Percentiles rank a stretch among this genome's conserved stretches.
Conservation (phyloP, 2,888 invertebrate genomes). For the Teleogryllus oceanicus region DNA sequence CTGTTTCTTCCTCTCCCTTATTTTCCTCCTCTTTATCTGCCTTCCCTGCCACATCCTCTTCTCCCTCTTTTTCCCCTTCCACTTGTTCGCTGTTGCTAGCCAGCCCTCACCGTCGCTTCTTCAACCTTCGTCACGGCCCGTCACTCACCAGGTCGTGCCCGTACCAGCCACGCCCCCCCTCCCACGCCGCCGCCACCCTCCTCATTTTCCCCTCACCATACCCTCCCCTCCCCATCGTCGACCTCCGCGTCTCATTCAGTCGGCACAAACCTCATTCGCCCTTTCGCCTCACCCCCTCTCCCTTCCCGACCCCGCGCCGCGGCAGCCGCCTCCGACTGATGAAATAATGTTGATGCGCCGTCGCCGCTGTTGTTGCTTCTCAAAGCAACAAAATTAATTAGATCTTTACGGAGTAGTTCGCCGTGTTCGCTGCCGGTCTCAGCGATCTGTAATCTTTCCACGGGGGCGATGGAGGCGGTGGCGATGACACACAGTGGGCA, state of each 20-base stretch:
- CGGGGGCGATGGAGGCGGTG: neutral
- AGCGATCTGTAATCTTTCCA: neutral
- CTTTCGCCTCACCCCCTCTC: neutral
- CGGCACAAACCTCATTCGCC: neutral
- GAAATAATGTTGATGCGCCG: constrained; percentile 28
- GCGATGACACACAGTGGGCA: neutral
- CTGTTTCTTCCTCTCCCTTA: neutral
- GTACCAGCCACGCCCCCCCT: neutral
- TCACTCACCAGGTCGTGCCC: neutral
- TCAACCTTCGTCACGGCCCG: neutral
- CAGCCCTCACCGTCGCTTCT: neutral
- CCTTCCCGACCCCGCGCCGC: neutral
- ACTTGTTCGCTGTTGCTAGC: no score
- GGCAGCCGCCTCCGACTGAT: neutral
- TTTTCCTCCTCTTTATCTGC: neutral
- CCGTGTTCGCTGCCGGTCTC: constrained; percentile 21
- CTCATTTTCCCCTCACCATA: neutral
- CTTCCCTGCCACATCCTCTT: no score
- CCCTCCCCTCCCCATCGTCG: neutral
- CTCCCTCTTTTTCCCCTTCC: no score
- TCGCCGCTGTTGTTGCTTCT: constrained; percentile 5
- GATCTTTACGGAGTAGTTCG: constrained; percentile 27
- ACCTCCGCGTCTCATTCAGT: neutral
- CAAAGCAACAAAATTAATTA: constrained; percentile 32
- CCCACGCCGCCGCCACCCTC: neutral